A percentile compares a stretch with the other conserved stretches of the same genome.
Conservation (phyloP, 2,888 invertebrate species). For the Neocrepidodera transversa region DNA sequence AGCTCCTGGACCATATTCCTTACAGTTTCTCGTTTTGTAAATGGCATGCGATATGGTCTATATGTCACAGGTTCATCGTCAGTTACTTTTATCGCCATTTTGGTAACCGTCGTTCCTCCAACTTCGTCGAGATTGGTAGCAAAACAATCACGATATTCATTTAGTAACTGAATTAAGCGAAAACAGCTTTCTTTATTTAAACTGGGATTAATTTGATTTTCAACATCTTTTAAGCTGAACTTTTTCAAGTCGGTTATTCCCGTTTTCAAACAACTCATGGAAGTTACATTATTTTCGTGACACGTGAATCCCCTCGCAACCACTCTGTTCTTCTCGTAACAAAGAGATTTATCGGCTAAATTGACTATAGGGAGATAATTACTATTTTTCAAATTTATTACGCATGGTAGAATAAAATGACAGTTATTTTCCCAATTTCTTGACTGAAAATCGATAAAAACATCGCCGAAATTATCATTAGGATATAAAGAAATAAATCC, state of each 20-base stretch:
- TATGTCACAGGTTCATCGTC: conserved; percentile 36
- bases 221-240: not conserved
- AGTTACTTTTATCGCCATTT: conserved; percentile 24
- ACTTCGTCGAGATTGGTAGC: not conserved
- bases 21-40: conserved; percentile 32
- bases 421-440: conserved; percentile 14
- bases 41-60: conserved; percentile 34
- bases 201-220: not conserved
- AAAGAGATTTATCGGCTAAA: conserved; percentile 14
- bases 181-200: not conserved
- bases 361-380: conserved; percentile 26
- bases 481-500: conserved; percentile 23
- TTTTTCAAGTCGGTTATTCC: not conserved
- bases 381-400: conserved; percentile 15
- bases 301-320: conserved; percentile 13
- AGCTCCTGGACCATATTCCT: conserved; percentile 32
- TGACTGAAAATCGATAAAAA: conserved; percentile 29
- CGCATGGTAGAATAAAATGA: conserved; percentile 27
- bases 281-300: not conserved
- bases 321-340: conserved; percentile 22
- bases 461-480: conserved; percentile 4
- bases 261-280: not conserved
- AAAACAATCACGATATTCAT: conserved; percentile 10
- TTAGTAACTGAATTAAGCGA: not conserved
- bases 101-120: not conserved